A percentile compares a stretch with the other conserved stretches of the same genome.
Evolutionary conservation across 1,140 invertebrate genomes (phyloP).

Genomic region (Phymorhynchus buccinoides): DNA sequence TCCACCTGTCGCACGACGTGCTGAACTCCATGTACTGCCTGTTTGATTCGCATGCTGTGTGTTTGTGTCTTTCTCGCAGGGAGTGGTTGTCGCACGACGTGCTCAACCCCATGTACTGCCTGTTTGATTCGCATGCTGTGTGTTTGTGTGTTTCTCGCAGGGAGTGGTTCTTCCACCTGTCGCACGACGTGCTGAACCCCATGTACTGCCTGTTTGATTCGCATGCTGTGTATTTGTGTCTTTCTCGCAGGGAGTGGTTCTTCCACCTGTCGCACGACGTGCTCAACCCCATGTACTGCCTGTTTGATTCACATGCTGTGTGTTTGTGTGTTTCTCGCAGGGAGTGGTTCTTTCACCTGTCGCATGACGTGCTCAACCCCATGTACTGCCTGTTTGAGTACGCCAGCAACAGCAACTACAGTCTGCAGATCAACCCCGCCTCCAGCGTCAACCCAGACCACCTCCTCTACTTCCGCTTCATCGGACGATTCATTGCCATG

Average conservation of each 20-base stretch:
- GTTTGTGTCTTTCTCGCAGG: constrained; percentile 79
- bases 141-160: constrained; percentile 79
- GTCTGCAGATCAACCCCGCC: constrained; percentile 98
- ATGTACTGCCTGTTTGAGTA: constrained; percentile 99
- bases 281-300: constrained; percentile 99
- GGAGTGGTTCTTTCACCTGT: constrained; percentile 99
- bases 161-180: no score
- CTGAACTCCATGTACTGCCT: constrained; percentile 99
- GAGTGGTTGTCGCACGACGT: no score
- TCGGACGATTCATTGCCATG: constrained; percentile 99
- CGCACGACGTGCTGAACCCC: constrained; percentile 98
- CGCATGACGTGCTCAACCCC: constrained; percentile 98
- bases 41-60: no score
- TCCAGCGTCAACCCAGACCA: constrained; percentile 99
- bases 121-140: no score
- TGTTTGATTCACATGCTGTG: no score
- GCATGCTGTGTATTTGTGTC: no score
- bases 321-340: constrained; percentile 75
- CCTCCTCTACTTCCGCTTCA: constrained; percentile 98
- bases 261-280: constrained; percentile 99
- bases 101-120: constrained; percentile 99
- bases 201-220: constrained; percentile 99
- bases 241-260: no score
- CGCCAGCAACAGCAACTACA: constrained; percentile 99
- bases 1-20: no score